Percentiles rank a stretch among this genome's conserved stretches.
phyloP scores from a whole-genome alignment of 2,113 vertebrate genomes.

The Pungitius pungitius region DNA sequence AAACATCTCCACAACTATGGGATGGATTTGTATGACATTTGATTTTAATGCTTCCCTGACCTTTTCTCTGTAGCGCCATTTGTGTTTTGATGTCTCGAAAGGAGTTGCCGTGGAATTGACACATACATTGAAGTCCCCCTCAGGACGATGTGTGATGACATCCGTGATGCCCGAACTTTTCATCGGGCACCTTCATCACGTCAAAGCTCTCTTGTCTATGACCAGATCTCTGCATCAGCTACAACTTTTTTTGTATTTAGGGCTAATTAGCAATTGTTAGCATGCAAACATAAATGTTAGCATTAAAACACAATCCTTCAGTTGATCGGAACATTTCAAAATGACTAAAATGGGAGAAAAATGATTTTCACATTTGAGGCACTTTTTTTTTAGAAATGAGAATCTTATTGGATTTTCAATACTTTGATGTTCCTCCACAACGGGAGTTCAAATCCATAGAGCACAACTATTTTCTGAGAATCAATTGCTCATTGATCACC shows the following conservation, averaged over 20 bases:
- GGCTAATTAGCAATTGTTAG: background rate
- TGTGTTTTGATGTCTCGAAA: background rate
- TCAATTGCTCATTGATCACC: conserved; percentile 17
- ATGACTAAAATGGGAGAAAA: background rate
- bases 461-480: conserved; percentile 12
- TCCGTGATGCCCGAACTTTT: background rate
- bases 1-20: background rate
- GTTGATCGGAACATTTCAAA: background rate
- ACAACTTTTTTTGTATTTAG: background rate
- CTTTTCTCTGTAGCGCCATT: background rate
- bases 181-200: background rate
- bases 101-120: background rate
- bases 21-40: background rate
- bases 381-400: background rate
- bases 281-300: background rate
- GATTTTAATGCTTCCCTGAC: background rate
- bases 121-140: background rate
- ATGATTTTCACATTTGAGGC: background rate
- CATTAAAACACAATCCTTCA: background rate
- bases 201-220: background rate
- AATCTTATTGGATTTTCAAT: background rate
- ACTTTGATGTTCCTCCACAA: conserved; percentile 2
- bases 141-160: background rate
- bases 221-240: background rate
- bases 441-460: background rate